Conservation (phyloP, 2,888 invertebrate genomes). For the Ashinkailepas kermadecensis region DNA sequence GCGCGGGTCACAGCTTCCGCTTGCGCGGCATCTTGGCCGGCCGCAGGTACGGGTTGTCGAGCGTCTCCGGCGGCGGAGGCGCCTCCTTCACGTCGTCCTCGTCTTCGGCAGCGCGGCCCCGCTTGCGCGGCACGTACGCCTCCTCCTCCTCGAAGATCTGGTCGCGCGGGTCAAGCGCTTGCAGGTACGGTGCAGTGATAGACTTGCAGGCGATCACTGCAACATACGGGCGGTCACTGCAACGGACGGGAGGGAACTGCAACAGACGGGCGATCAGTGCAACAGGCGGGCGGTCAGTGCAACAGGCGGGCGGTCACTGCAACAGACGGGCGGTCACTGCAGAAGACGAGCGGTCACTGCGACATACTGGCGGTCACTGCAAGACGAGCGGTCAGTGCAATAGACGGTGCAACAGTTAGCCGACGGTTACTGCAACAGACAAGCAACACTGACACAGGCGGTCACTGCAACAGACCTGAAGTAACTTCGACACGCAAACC, state of each 20-base stretch:
- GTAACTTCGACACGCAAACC: too few relatives aligned
- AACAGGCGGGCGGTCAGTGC: too few relatives aligned
- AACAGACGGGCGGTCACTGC: too few relatives aligned
- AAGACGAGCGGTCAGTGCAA: conserved; percentile 31
- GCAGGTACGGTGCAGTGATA: conserved; percentile 66
- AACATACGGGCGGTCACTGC: conserved; percentile 35
- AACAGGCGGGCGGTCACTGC: too few relatives aligned
- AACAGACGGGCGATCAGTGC: too few relatives aligned
- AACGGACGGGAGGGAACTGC: too few relatives aligned
- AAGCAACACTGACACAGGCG: too few relatives aligned
- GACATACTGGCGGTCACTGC: conserved; percentile 83
- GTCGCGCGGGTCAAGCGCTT: conserved; percentile 82
- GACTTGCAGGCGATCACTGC: conserved; percentile 83
- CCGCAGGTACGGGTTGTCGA: conserved; percentile 67
- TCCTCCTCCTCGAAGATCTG: conserved; percentile 85
- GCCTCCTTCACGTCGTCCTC: conserved; percentile 43
- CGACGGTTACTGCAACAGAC: too few relatives aligned
- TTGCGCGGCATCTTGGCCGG: conserved; percentile 45
- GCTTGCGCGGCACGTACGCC: conserved; percentile 33
- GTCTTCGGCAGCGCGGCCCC: conserved; percentile 40
- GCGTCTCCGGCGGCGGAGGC: conserved; percentile 48
- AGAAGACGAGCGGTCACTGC: too few relatives aligned
- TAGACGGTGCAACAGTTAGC: too few relatives aligned
- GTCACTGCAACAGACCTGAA: too few relatives aligned
- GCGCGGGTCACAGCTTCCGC: not conserved